Evolutionary conservation across 1,140 invertebrate species (phyloP), one percentile per base, ranked within the genome.

Genomic region (Scaptodrosophila lebanonensis): DNA sequence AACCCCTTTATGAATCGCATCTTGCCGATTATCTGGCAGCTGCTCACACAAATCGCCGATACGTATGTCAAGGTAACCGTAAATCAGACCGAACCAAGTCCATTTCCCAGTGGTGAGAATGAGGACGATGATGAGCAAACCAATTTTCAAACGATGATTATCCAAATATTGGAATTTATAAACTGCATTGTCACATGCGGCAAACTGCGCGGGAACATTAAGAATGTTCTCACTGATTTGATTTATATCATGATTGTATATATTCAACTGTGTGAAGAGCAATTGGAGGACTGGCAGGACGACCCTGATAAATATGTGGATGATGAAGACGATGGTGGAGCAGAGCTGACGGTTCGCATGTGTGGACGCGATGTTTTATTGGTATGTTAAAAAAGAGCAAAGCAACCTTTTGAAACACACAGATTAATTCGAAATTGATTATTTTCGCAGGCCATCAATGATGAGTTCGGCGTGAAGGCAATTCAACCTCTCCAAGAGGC

Each of bases 281-380:
- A 94, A 87, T 91, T 92, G 36, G 89, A 91, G 69, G 77, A 89
- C 22, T 95, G 93, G 93, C 90, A 88, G 25, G 89, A 87, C 18
- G 92, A 92, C 88, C 92, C 92, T 0, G 92, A 93, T 72, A 91
- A 91, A 64, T 95, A 94, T 88, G 91, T 94, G 3, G 93, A 94
- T 66, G 93, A 95, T 76, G 94, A 95, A 73, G 92, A 94, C 75
- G 91, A 93, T 51, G 90, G 91, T 42, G 90, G 89, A 1, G 92
- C 90, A 38, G 90, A 91, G 3, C 93, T 93, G 58, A 93, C 93
- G 15, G 91, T 95, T n/a, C 88, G 93, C 45, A 91, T 93, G 54
- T 93, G 93, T 5, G 93, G 93, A 4, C 91, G 92, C 49, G 93
- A 95, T 86, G 87, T 94, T 2, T 67, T 94, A 4, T 66, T 89